Base-by-base conservation (phyloP, 1,140 invertebrate genomes). In the Medauroidea extradentata region DNA sequence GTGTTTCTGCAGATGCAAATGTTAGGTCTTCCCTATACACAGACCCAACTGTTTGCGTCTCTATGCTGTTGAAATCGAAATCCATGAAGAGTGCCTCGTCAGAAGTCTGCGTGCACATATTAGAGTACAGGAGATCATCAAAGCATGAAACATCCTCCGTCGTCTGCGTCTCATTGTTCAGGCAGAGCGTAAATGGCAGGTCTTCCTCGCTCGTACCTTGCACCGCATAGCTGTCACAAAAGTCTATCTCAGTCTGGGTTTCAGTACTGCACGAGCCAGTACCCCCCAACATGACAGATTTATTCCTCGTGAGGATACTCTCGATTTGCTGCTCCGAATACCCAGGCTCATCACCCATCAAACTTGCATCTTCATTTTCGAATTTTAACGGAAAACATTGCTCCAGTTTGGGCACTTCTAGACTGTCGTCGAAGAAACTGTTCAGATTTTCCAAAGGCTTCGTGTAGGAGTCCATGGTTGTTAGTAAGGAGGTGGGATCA, bases 71-170 rank as follows among this genome's bases (percentile, higher is more conserved):
- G 19, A 84, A 69, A 2, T 74, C 78, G 3, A 84, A 66, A 64
- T 79, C 81, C 53, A 69, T 72, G 38, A 73, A 72, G 19, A 82
- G 65, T 38, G 82, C 78, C 18, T 83, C 79, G 50, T 80, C 73
- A 58, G 80, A 83, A 9, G 83, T 85, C 67, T 85, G 83, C 2
- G 83, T 85, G 60, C 76, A 82, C 65, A 76, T 84, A 59, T 84
- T 78, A 34, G 69, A 79, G 53, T 81, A 81, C 9, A 79, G 74
- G 56, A 80, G 67, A 41, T 75, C 72, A 59, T 77, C 76, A 44
- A 77, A 56, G 23, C 25, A 38, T 4, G 50, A 44, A 14, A 60
- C 72, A 27, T 75, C 72, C 23, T 75, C 70, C 3, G 75, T 77
- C 0, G 78, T 79, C 63, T 80, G 78, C 1, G 78, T 81, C 62